These are phyloP conservation scores for Coenonympha glycerion DNA, from an alignment of 2,888 invertebrate species.

Conservation along the genomic window DNA sequence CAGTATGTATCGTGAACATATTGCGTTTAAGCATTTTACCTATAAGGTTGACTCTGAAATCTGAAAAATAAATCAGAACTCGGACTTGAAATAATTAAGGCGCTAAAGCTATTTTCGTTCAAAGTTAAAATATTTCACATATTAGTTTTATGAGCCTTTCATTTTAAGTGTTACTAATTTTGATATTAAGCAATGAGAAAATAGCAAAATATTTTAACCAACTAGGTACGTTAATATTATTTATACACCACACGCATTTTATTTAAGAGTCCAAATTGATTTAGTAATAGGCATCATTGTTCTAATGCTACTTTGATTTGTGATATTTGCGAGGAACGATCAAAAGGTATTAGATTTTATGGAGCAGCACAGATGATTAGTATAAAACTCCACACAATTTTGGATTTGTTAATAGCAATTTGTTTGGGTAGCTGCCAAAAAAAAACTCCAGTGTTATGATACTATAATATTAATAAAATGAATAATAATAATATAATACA, in stretches of 20 bases:
- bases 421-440: conserved; percentile 25
- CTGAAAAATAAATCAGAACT: background rate
- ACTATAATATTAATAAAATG: conserved; percentile 18
- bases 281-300: conserved; percentile 17
- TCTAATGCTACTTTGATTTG: conserved; percentile 9
- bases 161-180: no score
- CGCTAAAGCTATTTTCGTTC: conserved; percentile 14
- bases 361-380: conserved; percentile 22
- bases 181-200: no score
- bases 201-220: conserved; percentile 14
- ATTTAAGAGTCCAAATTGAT: conserved; percentile 10
- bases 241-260: conserved; percentile 7
- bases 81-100: conserved; percentile 6
- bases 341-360: conserved; percentile 18
- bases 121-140: conserved; percentile 19
- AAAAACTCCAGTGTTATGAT: conserved; percentile 22
- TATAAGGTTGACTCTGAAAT: background rate
- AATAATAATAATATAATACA: conserved; percentile 4
- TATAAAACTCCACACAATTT: conserved; percentile 22
- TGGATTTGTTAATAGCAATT: conserved; percentile 26
- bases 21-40: conserved; percentile 8
- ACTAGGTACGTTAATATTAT: conserved; percentile 4
- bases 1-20: conserved; percentile 9
- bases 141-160: no score
- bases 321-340: conserved; percentile 20